These are phyloP conservation scores for Vulpes vulpes DNA, from an alignment of 2,113 vertebrate genomes.

Conservation along the genomic window DNA sequence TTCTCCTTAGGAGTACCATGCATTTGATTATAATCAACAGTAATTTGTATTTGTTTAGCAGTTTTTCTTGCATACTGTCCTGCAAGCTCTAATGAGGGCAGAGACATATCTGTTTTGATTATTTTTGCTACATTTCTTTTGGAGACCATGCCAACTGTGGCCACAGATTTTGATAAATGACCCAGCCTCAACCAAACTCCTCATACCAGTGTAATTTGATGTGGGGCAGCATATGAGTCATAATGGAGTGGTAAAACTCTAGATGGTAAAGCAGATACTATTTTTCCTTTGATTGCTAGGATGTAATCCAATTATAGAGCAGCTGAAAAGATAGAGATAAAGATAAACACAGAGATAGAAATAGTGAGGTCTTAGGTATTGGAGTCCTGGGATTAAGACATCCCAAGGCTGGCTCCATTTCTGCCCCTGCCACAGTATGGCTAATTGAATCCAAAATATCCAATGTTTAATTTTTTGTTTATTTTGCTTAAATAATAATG, in stretches of 20 bases:
- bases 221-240: too few relatives aligned
- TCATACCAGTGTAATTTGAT: not conserved
- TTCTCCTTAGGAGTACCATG: not conserved
- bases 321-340: not conserved
- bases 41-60: not conserved
- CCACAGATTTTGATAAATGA: not conserved
- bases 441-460: not conserved
- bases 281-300: not conserved
- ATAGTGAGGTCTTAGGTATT: not conserved
- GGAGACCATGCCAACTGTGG: not conserved
- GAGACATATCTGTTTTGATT: not conserved
- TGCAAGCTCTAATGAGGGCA: not conserved
- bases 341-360: not conserved
- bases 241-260: not conserved
- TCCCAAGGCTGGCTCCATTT: not conserved
- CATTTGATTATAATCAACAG: not conserved
- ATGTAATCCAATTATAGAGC: not conserved
- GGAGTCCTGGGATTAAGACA: not conserved
- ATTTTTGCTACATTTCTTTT: not conserved
- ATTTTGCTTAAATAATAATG: not conserved
- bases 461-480: not conserved
- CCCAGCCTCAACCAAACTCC: not conserved
- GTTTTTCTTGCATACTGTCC: not conserved
- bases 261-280: not conserved
- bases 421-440: not conserved